phyloP scores from a whole-genome alignment of 1,140 invertebrate genomes.

The Galendromus occidentalis region DNA sequence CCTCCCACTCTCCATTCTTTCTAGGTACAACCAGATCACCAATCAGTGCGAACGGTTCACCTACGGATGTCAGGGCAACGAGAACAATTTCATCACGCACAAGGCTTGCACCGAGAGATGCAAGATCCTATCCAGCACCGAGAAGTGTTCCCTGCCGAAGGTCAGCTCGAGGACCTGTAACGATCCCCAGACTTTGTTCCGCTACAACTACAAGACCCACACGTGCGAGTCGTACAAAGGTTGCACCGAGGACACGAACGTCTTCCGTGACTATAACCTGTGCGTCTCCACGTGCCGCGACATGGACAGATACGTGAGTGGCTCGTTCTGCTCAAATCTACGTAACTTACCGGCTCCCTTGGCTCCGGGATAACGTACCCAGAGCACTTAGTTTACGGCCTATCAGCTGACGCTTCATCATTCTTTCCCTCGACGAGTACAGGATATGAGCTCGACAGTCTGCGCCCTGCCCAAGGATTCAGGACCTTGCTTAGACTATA shows the following conservation, averaged over 20 bases:
- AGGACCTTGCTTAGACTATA: constrained; percentile 59
- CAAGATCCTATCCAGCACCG: not conserved
- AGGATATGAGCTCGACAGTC: constrained; percentile 21
- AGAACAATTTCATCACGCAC: constrained; percentile 61
- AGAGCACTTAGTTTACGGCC: too few relatives aligned
- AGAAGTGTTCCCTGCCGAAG: not conserved
- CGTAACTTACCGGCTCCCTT: too few relatives aligned
- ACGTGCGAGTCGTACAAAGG: not conserved
- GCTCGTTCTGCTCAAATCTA: too few relatives aligned
- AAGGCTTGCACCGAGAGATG: not conserved
- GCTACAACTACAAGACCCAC: not conserved
- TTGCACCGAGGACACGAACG: not conserved
- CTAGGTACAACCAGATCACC: constrained; percentile 44
- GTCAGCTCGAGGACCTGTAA: not conserved
- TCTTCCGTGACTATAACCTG: not conserved
- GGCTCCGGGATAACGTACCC: too few relatives aligned
- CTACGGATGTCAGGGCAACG: constrained; percentile 53
- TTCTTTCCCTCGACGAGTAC: too few relatives aligned
- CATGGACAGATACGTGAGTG: too few relatives aligned
- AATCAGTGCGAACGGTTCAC: constrained; percentile 52
- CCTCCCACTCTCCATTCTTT: not conserved
- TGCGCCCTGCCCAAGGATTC: constrained; percentile 49
- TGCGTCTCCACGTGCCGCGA: not conserved
- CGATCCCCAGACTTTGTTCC: not conserved
- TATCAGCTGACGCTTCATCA: too few relatives aligned